phyloP scores from a whole-genome alignment of 2,113 vertebrate genomes.

The Collichthys lucidus region DNA sequence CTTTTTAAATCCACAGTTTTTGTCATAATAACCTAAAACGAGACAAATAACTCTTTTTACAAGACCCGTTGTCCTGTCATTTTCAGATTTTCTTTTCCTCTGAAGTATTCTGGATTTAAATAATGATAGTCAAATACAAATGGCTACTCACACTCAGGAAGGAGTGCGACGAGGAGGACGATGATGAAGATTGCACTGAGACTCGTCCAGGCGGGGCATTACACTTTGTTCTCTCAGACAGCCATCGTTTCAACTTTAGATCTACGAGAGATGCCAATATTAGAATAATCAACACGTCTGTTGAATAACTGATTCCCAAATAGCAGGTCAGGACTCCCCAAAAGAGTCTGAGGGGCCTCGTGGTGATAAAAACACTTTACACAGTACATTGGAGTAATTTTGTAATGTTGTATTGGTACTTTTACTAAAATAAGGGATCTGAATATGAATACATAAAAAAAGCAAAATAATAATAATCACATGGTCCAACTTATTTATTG shows the following conservation, averaged over 20 bases:
- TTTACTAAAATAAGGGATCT: not conserved
- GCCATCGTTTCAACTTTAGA: constrained; percentile 78
- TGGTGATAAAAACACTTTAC: too few species aligned
- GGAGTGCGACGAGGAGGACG: constrained; percentile 69
- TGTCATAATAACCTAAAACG: not conserved
- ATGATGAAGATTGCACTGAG: constrained; percentile 25
- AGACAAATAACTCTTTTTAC: not conserved
- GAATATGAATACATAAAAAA: not conserved
- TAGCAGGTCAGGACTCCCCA: too few species aligned
- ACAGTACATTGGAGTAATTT: too few species aligned
- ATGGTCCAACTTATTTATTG: too few species aligned
- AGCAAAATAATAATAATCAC: too few species aligned
- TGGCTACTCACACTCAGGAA: constrained; percentile 74
- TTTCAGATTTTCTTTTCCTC: not conserved
- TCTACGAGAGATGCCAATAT: constrained; percentile 44
- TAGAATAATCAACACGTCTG: not conserved
- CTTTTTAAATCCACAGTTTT: not conserved
- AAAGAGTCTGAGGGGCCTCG: too few species aligned
- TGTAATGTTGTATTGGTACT: too few species aligned
- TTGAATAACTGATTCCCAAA: too few species aligned
- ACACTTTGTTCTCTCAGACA: constrained; percentile 62
- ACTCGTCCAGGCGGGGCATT: not conserved
- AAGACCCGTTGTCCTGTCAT: too few species aligned
- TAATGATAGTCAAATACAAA: too few species aligned
- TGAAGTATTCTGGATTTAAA: not conserved